Evolutionary conservation across 2,113 vertebrate species (phyloP), one percentile per base, ranked within the genome.

Genomic region (Oreochromis niloticus): DNA sequence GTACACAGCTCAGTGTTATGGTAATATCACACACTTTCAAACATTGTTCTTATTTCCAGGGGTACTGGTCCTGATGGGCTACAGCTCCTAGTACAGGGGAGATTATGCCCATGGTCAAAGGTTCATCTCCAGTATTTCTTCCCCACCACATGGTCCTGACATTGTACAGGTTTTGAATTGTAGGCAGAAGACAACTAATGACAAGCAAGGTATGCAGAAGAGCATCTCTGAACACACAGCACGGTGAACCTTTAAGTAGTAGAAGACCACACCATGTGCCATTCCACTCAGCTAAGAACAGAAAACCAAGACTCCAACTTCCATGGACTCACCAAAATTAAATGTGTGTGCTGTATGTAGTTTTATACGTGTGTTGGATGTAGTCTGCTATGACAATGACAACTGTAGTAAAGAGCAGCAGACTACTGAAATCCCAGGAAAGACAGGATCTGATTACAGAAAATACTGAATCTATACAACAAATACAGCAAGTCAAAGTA

Each of bases 111-210:
- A 61, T 3, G 57, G 12, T 27, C 22, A 57, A 61, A 32, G 27
- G 27, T 30, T 61, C 14, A 30, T 27, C 12, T 57, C 22, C 0
- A 27, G 55, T 57, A 57, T 0, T 56, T 56, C 11, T 27, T 59
- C 16, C 57, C 57, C 27, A 32, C 16, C 30, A 34, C 57, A 61
- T 32, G 57, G 57, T 32, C 57, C 30, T 22, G 86, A 89, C 2
- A 91, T 9, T 0, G 94, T 95, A 0, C 94, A 93, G 87, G 97
- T 90, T 27, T 61, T 61, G 30, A 32, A 61, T 19, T 17, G 30
- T 32, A 32, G 30, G 30, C 57, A 61, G 57, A 61, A 32, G 27
- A 16, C 57, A 61, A 34, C 13, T 27, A 56, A 1, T 24, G 22
- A 56, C 56, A 57, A 57, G 24, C 55, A 57, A 14, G 55, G 24